These are phyloP conservation scores for Antheraea assamensis DNA, from an alignment of 2,888 invertebrate genomes.

Conservation along the genomic window DNA sequence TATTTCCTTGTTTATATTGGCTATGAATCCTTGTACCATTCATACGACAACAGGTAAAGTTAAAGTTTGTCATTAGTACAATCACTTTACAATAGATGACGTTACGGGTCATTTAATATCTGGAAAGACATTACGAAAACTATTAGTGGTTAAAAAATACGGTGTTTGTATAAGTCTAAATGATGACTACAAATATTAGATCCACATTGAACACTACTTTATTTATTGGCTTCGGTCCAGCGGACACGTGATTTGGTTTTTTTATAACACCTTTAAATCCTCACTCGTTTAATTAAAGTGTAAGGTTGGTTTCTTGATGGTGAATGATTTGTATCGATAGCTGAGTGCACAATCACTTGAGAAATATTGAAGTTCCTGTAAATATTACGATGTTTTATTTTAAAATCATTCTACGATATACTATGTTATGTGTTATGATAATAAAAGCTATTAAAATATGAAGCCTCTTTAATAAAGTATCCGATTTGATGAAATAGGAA, in stretches of 20 bases:
- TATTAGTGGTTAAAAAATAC: background rate
- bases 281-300: constrained; percentile 13
- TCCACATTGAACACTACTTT: constrained; percentile 37
- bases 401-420: background rate
- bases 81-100: too few relatives aligned
- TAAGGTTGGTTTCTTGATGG: background rate
- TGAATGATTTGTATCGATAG: constrained; percentile 6
- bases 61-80: too few relatives aligned
- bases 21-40: too few relatives aligned
- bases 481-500: background rate
- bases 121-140: too few relatives aligned
- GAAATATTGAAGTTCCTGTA: background rate
- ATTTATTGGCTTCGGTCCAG: constrained; percentile 43
- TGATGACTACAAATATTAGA: constrained; percentile 41
- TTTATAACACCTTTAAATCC: constrained; percentile 21
- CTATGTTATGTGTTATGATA: too few relatives aligned
- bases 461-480: background rate
- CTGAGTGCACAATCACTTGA: background rate
- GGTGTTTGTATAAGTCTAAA: constrained; percentile 30
- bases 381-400: background rate
- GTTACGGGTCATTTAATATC: too few relatives aligned
- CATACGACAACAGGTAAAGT: too few relatives aligned
- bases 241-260: constrained; percentile 31
- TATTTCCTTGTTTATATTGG: too few relatives aligned
- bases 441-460: background rate